Base-by-base conservation (phyloP, 2,797 vertebrate genomes). In the Rhinatrema bivittatum region DNA sequence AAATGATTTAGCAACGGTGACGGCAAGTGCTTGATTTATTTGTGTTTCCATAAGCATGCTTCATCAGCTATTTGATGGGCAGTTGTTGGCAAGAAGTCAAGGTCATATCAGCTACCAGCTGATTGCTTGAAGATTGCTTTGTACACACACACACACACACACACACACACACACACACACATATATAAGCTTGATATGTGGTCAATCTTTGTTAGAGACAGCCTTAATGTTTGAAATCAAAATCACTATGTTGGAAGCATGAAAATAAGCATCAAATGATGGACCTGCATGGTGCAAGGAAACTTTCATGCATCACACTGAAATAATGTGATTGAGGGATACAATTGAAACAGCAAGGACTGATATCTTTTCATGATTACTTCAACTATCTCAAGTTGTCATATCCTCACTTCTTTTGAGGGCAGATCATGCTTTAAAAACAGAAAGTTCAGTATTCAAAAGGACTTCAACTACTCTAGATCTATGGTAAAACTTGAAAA, bases 1-100 rank as follows among this genome's bases (percentile, higher is more conserved):
- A 65, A 80, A 78, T 68, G 57, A 74, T 72, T 76, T 76, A 66
- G 41, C 51, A 78, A 46, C 32, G 50, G 61, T 50, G 57, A 71
- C 53, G 50, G 36, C 44, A 65, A 53, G 36, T 46, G 35, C 25
- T 69, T 55, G 12, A 51, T 41, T 40, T 68, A 46, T 53, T 50
- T 17, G 43, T 42, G 39, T 57, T 62, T 56, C 54, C 26, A 36
- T 43, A 53, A 49, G 46, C 60, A 37, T 21, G 15, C 58, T 56
- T 14, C 16, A 17, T 36, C 11, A 62, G 2, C 18, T 48, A 62
- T 56, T 38, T 53, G 32, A 59, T 31, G 8, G 30, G 8, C 11
- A 39, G 18, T 32, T 38, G 15, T 29, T 60, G 31, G n/a, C n/a
- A 36, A 58, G 32, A 61, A 41, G 11, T 47, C 21, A 23, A 5